Evolutionary conservation across 2,888 invertebrate genomes (phyloP).

Genomic region (Nephrotoma guestfalica): DNA sequence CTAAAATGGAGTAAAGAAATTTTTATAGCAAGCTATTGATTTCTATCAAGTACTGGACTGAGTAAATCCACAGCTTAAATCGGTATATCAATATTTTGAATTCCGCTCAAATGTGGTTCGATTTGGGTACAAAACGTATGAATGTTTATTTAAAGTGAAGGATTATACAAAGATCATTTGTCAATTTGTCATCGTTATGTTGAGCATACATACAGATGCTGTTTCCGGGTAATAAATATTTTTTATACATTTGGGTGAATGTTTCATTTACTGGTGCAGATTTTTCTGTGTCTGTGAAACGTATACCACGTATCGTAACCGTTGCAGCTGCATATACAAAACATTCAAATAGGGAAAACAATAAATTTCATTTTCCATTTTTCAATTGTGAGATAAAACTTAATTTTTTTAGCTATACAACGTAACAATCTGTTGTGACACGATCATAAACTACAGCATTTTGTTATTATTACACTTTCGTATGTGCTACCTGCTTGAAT

Average conservation of each 20-base stretch:
- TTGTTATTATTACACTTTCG: background rate
- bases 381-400: background rate
- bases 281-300: background rate
- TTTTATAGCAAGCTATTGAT: too few species aligned
- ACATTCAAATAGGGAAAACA: background rate
- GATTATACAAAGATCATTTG: background rate
- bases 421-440: background rate
- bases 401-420: background rate
- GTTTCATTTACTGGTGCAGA: background rate
- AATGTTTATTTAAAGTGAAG: background rate
- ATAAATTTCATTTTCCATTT: background rate
- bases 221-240: too few species aligned
- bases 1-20: too few species aligned
- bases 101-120: too few species aligned
- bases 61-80: too few species aligned
- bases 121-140: too few species aligned
- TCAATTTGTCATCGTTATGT: background rate
- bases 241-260: background rate
- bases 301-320: too few species aligned
- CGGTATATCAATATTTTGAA: too few species aligned
- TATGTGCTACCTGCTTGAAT: background rate
- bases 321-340: background rate
- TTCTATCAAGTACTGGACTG: too few species aligned
- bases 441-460: background rate
- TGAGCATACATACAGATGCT: too few species aligned